Evolutionary conservation across 2,888 invertebrate genomes (phyloP), one percentile per base, ranked within the genome.

Genomic region (Leptinotarsa haldemani): DNA sequence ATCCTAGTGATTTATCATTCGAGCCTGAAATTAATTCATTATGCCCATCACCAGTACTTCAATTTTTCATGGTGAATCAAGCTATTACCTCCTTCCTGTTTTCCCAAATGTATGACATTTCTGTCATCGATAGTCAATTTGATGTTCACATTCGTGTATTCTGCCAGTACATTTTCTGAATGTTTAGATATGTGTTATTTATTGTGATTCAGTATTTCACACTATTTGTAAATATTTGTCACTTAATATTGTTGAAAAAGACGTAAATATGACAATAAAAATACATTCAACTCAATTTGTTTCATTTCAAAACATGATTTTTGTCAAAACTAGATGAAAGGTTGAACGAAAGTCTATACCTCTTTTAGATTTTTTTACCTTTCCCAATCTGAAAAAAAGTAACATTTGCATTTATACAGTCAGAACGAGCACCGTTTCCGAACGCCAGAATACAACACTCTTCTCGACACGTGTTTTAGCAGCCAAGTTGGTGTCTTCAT

Each of bases 251-350:
- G 78, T 79, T 77, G 73, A 74, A 80, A 74, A 80, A 80, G 76
- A 80, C 79, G 77, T 80, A 79, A 78, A 77, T 79, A 75, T 80
- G 80, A 81, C 81, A 81, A 82, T 81, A 81, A 82, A 81, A 81
- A 75, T 78, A 71, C 66, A 73, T 65, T 70, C 61, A 68, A 71
- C 66, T 22, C 16, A 7, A 16, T 76, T 70, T 61, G 64, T 70
- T 77, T 74, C 65, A 70, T 50, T 70, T 25, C n/a, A 16, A 16
- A 13, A 16, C 1, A 16, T 3, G 15, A 1, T 50, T n/a, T 50
- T 50, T 50, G 12, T 40, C 9, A 40, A 40, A 40, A 40, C 9
- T 40, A 30, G 7, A 7, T 40, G 40, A 9, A 40, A 40, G 9
- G 40, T 2, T 40, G 9, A 40, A 12, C 9, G 0, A 40, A 40